Conservation (phyloP, 2,888 invertebrate species). For the Andrena bucephala region DNA sequence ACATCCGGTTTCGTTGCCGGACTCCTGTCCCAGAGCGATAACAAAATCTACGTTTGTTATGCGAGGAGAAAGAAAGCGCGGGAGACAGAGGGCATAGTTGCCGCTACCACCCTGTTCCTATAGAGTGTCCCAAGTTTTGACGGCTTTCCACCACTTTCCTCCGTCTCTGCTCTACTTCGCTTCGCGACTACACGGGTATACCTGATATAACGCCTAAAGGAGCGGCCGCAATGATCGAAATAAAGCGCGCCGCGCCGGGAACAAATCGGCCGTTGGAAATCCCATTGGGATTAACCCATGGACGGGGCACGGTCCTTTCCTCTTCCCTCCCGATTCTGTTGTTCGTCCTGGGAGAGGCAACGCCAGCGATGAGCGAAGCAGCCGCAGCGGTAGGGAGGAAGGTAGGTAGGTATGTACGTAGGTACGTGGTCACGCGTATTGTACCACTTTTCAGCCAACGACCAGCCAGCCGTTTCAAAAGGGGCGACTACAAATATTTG, state of each 20-base stretch:
- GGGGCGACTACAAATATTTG: constrained; percentile 76
- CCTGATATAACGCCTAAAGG: too few relatives aligned
- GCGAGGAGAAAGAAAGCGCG: constrained; percentile 50
- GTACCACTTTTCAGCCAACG: neutral
- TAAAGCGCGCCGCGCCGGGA: neutral
- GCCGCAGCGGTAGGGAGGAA: neutral
- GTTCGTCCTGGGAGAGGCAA: neutral
- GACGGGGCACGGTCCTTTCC: neutral
- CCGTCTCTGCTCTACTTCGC: too few relatives aligned
- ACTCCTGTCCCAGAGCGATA: constrained; percentile 82
- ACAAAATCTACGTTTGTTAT: constrained; percentile 77
- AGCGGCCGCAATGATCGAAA: too few relatives aligned
- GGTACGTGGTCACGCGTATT: constrained; percentile 20
- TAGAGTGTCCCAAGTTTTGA: too few relatives aligned
- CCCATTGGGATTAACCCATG: constrained; percentile 48
- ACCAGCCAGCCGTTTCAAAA: constrained; percentile 20
- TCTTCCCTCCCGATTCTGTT: neutral
- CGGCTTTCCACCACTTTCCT: too few relatives aligned
- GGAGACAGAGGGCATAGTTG: constrained; percentile 16
- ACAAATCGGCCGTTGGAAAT: constrained; percentile 36
- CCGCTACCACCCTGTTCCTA: neutral
- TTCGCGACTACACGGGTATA: too few relatives aligned
- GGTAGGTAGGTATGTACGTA: too few relatives aligned
- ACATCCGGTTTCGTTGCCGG: constrained; percentile 82
- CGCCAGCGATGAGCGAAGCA: neutral